A percentile compares a stretch with the other conserved stretches of the same genome.
Conservation (phyloP, 2,797 vertebrate genomes). For the Sebastes miniatus region DNA sequence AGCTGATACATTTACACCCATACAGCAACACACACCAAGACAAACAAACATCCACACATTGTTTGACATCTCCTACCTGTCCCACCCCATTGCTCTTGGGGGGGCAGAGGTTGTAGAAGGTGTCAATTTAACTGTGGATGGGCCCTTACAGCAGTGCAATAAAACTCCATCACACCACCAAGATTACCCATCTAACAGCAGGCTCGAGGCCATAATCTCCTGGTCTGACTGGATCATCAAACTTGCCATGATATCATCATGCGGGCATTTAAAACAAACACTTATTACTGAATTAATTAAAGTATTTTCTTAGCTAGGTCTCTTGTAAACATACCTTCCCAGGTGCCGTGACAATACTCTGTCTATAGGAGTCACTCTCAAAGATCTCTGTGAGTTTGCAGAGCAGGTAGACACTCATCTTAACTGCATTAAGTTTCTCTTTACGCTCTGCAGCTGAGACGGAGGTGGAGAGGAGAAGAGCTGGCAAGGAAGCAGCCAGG, state of each 20-base stretch:
- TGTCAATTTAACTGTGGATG: slow-evolving; percentile 81
- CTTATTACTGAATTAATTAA: too few relatives aligned
- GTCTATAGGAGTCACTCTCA: slow-evolving; percentile 85
- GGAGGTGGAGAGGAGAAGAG: slow-evolving; percentile 76
- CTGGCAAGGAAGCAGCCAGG: slow-evolving; percentile 86
- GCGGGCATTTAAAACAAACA: slow-evolving; percentile 49
- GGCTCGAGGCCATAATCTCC: slow-evolving; percentile 64
- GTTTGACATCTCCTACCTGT: slow-evolving; percentile 54
- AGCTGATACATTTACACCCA: slow-evolving; percentile 60
- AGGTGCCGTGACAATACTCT: slow-evolving; percentile 75
- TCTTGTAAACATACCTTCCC: slow-evolving; percentile 74
- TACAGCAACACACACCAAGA: slow-evolving; percentile 33
- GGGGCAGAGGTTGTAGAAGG: slow-evolving; percentile 13
- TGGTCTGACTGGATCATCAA: slow-evolving; percentile 79
- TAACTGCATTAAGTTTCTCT: slow-evolving; percentile 89
- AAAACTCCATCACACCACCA: slow-evolving; percentile 84
- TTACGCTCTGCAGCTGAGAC: slow-evolving; percentile 79
- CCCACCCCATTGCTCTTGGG: slow-evolving; percentile 48
- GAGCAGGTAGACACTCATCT: slow-evolving; percentile 94
- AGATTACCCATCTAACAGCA: slow-evolving; percentile 89
- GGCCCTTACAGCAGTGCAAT: slow-evolving; percentile 89
- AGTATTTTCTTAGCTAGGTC: background rate
- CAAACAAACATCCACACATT: slow-evolving; percentile 38
- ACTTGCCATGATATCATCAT: slow-evolving; percentile 90
- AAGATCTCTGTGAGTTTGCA: slow-evolving; percentile 88